Conservation (phyloP, 2,113 vertebrate species). For the Pimephales promelas region DNA sequence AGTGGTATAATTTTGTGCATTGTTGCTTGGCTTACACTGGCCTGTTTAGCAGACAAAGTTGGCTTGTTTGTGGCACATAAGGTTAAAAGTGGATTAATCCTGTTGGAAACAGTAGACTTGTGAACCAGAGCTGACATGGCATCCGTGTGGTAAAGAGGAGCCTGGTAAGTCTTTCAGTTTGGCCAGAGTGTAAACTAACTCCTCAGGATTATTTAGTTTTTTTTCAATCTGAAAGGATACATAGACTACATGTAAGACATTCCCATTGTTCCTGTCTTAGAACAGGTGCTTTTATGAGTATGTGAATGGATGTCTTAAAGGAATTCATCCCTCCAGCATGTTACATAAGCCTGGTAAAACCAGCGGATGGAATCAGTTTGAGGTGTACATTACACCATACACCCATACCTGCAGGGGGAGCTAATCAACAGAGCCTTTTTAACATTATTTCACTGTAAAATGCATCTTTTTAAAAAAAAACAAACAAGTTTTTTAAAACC, state of each 20-base stretch:
- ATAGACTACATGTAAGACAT: conserved; percentile 48
- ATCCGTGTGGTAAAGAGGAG: conserved; percentile 8
- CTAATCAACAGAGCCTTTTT: neutral
- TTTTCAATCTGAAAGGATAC: conserved; percentile 58
- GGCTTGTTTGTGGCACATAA: conserved; percentile 51
- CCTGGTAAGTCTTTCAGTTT: conserved; percentile 6
- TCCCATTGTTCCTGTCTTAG: conserved; percentile 25
- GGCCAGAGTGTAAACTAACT: conserved; percentile 61
- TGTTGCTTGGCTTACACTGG: conserved; percentile 23
- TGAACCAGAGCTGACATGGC: conserved; percentile 54
- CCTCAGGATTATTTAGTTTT: conserved; percentile 65
- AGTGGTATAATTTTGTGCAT: neutral
- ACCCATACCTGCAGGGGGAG: conserved; percentile 5
- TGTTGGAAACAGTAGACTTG: conserved; percentile 61
- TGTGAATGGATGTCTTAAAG: conserved; percentile 11
- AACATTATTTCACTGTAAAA: neutral
- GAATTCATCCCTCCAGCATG: conserved; percentile 13
- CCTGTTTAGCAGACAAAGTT: conserved; percentile 37
- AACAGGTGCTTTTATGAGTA: conserved; percentile 22
- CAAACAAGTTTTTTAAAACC: too few species aligned
- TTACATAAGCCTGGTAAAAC: conserved; percentile 5
- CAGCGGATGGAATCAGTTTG: neutral
- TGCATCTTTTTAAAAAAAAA: neutral
- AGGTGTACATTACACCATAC: neutral
- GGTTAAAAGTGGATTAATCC: conserved; percentile 61